A percentile compares a stretch with the other conserved stretches of the same genome.
Evolutionary conservation across 2,888 invertebrate species (phyloP).

Genomic region (Epiblema foenella): DNA sequence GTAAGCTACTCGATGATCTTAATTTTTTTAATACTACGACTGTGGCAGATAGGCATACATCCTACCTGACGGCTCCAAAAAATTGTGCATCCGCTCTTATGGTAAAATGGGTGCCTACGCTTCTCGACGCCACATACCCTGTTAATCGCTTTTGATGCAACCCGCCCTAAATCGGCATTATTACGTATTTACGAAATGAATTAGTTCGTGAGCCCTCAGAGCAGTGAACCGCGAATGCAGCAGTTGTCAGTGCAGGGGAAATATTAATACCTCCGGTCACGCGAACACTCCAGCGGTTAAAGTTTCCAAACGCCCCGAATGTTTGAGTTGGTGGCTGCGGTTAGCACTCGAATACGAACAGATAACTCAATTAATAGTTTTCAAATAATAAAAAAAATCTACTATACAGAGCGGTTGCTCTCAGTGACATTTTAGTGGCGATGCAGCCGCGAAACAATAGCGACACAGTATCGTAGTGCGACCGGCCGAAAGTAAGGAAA

Average conservation of each 20-base stretch:
- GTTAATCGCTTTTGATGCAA: neutral
- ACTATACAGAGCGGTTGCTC: neutral
- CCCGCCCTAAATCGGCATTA: neutral
- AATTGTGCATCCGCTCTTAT: too few species aligned
- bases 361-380: constrained; percentile 3
- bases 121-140: neutral
- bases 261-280: constrained; percentile 59
- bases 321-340: constrained; percentile 47
- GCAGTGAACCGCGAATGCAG: constrained; percentile 29
- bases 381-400: neutral
- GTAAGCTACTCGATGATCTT: too few species aligned
- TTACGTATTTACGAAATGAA: constrained; percentile 6
- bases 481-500: too few species aligned
- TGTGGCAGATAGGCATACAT: too few species aligned
- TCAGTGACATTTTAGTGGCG: too few species aligned
- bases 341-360: constrained; percentile 4
- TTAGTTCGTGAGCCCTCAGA: neutral
- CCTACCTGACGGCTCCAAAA: too few species aligned
- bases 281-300: constrained; percentile 54
- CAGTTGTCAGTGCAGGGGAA: constrained; percentile 51
- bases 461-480: too few species aligned
- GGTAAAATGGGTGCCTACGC: too few species aligned
- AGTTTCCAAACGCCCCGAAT: constrained; percentile 50
- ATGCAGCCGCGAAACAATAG: too few species aligned
- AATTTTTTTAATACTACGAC: too few species aligned